phyloP scores from a whole-genome alignment of 2,113 vertebrate genomes.

The Sphaerodactylus townsendi region DNA sequence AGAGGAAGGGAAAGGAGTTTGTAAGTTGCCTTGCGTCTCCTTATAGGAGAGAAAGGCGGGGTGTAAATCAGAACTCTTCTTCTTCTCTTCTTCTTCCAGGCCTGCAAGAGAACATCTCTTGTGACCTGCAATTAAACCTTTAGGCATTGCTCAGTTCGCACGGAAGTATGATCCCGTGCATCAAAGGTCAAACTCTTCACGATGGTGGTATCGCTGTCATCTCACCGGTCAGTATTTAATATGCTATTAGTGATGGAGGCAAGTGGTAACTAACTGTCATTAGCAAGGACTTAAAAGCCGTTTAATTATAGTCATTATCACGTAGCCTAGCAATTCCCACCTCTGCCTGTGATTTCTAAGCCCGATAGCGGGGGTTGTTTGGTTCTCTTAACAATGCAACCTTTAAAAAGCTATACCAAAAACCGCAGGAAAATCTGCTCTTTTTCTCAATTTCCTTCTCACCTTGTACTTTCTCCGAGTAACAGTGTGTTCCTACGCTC shows the following conservation, averaged over 20 bases:
- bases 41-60: too few relatives aligned
- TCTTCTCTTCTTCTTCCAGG: background rate
- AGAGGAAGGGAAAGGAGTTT: too few relatives aligned
- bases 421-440: background rate
- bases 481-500: background rate
- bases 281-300: background rate
- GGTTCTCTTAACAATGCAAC: background rate
- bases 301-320: background rate
- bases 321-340: accelerated
- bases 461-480: background rate
- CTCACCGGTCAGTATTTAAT: slow-evolving; percentile 35
- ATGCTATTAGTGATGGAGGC: background rate
- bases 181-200: slow-evolving; percentile 28
- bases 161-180: slow-evolving; percentile 56
- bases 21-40: too few relatives aligned
- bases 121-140: slow-evolving; percentile 58
- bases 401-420: accelerated
- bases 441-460: background rate
- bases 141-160: slow-evolving; percentile 43
- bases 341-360: accelerated
- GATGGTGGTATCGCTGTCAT: slow-evolving; percentile 40
- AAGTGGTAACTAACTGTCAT: slow-evolving; percentile 27
- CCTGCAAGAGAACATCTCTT: slow-evolving; percentile 27
- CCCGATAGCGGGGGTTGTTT: background rate
- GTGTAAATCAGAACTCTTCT: too few relatives aligned